Evolutionary conservation across 2,797 vertebrate species (phyloP), one percentile per base, ranked within the genome.

Genomic region (Yasuhikotakia modesta): DNA sequence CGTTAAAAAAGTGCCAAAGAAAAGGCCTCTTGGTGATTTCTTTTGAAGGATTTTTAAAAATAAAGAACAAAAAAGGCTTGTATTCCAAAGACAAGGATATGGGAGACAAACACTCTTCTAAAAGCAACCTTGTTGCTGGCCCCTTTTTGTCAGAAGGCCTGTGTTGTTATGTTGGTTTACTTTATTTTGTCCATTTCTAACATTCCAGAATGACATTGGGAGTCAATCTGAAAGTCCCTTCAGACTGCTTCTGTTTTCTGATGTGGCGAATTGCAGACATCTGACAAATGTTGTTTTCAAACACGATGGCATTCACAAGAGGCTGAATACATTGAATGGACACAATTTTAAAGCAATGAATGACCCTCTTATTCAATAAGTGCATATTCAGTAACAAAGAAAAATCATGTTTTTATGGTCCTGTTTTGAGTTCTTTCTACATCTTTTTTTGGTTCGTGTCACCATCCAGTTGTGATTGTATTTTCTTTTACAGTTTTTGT

Each of bases 21-120:
- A 67, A 76, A 35, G 6, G 24, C 53, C 22, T 57, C 27, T 67
- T 16, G 24, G 53, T 76, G 1, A 68, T 76, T 68, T 50, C 43
- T 68, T 48, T 48, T 5, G 3, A 75, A 22, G 50, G 7, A 55
- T 75, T 52, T 19, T 8, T 5, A 8, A 12, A 57, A 4, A 24
- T 24, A 22, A 39, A 3, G 12, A 71, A n/a, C 39, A 58, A 22
- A 43, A 19, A 19, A 39, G 5, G 30, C 7, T 1, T 3, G 50
- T 46, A 39, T 75, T 76, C 22, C 11, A 67, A 30, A 76, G 63
- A 45, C 0, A 57, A 43, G 39, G 10, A 67, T 58, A 57, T 48
- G 14, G 1, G n/a, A 61, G 65, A 50, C 65, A 63, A 35, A 61
- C 27, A 32, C 22, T 14, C n/a, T 5, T 60, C 27, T 76, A 5